Percentiles rank a stretch among this genome's conserved stretches.
phyloP scores from a whole-genome alignment of 2,888 invertebrate species.

The Eurois occulta region DNA sequence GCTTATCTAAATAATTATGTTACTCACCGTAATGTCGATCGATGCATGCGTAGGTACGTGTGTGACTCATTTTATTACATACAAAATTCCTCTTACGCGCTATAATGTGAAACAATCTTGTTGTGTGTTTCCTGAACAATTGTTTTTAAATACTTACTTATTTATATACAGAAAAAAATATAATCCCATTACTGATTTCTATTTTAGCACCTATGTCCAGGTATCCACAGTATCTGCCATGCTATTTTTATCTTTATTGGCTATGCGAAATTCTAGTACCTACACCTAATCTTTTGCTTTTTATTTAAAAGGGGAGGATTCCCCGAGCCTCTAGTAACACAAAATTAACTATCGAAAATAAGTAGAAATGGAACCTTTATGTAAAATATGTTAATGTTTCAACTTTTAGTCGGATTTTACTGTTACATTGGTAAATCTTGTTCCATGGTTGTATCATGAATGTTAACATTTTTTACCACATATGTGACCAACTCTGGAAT shows the following conservation, averaged over 20 bases:
- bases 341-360: background rate
- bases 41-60: constrained; percentile 33
- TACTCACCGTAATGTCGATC: constrained; percentile 29
- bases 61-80: constrained; percentile 38
- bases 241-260: constrained; percentile 44
- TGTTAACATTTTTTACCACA: background rate
- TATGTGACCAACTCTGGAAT: background rate
- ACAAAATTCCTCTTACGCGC: constrained; percentile 10
- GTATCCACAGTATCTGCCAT: constrained; percentile 17
- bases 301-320: background rate
- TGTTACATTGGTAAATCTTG: background rate
- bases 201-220: background rate
- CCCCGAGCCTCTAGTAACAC: background rate
- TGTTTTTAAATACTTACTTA: background rate
- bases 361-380: background rate
- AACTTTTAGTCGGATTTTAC: background rate
- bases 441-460: background rate
- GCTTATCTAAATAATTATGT: background rate
- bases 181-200: background rate
- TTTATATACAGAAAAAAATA: background rate
- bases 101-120: constrained; percentile 1
- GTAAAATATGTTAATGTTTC: background rate
- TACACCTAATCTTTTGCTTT: background rate
- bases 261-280: constrained; percentile 40
- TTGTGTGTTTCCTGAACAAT: constrained; percentile 1